phyloP scores from a whole-genome alignment of 2,113 vertebrate species.

The Dipodomys merriami region DNA sequence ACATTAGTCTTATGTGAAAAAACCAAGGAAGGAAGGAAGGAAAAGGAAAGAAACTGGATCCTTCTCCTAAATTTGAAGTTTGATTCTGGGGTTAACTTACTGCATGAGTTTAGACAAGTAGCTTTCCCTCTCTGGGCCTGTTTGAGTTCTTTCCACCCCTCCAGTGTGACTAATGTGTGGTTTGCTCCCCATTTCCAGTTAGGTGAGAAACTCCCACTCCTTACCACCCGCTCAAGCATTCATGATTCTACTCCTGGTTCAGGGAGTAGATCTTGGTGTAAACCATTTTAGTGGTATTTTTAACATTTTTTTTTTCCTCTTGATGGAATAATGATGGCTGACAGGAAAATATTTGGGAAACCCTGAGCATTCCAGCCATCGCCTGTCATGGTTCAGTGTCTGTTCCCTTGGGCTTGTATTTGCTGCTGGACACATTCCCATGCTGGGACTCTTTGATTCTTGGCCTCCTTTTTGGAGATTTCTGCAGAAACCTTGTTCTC shows the following conservation, averaged over 20 bases:
- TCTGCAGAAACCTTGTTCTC: not conserved
- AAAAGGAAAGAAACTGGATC: not conserved
- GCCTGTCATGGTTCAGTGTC: not conserved
- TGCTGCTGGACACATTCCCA: not conserved
- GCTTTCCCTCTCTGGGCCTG: not conserved
- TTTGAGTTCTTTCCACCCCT: not conserved
- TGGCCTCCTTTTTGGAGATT: not conserved
- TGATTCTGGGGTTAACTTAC: not conserved
- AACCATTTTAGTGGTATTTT: slow-evolving; percentile 29
- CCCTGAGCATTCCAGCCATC: not conserved
- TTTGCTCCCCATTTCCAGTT: not conserved
- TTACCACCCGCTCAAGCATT: not conserved
- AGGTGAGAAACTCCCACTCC: too few species aligned
- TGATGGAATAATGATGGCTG: slow-evolving; percentile 49
- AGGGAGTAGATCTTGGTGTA: not conserved
- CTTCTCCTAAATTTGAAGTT: not conserved
- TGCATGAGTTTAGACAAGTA: not conserved
- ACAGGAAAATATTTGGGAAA: slow-evolving; percentile 47
- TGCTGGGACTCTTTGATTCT: not conserved
- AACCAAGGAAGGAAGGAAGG: too few species aligned
- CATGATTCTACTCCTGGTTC: not conserved
- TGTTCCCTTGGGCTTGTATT: not conserved
- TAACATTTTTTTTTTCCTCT: slow-evolving; percentile 13
- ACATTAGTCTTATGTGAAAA: too few species aligned
- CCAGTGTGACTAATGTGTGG: not conserved